Percentiles rank a stretch among this genome's conserved stretches.
These are phyloP conservation scores for Parazoanthus swiftii DNA, from an alignment of 92 coral and sea anemone genomes.

Conservation along the genomic window DNA sequence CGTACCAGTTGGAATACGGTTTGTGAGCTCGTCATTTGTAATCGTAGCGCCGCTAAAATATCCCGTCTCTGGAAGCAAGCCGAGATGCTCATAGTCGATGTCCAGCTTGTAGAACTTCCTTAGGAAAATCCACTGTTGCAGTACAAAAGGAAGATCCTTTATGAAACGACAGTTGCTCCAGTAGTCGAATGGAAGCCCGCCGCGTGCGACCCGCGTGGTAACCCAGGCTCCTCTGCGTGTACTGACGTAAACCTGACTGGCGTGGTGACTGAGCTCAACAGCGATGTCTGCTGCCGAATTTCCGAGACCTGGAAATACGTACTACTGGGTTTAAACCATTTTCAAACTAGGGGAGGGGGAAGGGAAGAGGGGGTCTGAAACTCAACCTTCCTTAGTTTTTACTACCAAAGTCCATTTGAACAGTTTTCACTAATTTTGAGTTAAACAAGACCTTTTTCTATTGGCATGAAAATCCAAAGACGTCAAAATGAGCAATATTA, in stretches of 20 bases:
- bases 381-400: no score
- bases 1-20: conserved; percentile 72
- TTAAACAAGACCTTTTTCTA: no score
- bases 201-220: conserved; percentile 64
- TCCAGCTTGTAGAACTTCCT: conserved; percentile 48
- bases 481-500: no score
- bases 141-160: conserved; percentile 40
- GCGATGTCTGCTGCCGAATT: conserved; percentile 95
- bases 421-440: no score
- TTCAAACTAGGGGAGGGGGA: no score
- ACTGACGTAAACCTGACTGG: conserved; percentile 75
- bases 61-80: conserved; percentile 60
- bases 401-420: no score
- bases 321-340: no score
- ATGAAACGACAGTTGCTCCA: conserved; percentile 44
- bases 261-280: conserved; percentile 91
- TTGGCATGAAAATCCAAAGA: no score
- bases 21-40: conserved; percentile 77
- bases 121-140: neutral
- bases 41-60: conserved; percentile 65
- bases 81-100: conserved; percentile 66
- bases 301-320: conserved; percentile 68
- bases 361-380: no score
- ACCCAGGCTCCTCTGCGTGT: conserved; percentile 92
- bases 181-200: conserved; percentile 78